phyloP scores from a whole-genome alignment of 2,113 vertebrate species.

The Dinomys branickii region DNA sequence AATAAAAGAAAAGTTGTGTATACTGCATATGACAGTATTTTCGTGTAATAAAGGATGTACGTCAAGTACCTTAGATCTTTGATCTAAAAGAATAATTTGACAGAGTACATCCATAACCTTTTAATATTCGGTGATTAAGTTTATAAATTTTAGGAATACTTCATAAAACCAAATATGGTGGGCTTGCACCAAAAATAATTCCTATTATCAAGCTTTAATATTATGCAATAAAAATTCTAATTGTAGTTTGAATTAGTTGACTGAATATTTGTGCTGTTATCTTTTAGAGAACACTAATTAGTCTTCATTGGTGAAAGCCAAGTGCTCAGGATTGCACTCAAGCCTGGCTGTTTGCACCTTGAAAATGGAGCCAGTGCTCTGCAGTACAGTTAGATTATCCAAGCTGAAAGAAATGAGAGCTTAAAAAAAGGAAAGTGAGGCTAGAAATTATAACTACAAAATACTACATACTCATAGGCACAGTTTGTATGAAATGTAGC shows the following conservation, averaged over 20 bases:
- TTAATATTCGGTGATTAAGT: constrained; percentile 1
- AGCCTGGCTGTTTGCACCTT: not conserved
- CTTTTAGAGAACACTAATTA: not conserved
- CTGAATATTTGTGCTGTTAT: constrained; percentile 21
- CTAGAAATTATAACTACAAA: not conserved
- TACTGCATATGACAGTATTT: not conserved
- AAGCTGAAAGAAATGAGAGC: not conserved
- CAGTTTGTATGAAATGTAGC: not conserved
- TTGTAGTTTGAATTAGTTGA: constrained; percentile 36
- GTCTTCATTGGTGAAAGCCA: not conserved
- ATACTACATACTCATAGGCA: not conserved
- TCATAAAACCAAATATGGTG: not conserved
- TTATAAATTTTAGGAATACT: constrained; percentile 25
- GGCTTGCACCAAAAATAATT: not conserved
- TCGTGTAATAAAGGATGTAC: constrained; percentile 23
- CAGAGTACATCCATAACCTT: not conserved
- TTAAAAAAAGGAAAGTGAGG: not conserved
- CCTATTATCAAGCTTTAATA: not conserved
- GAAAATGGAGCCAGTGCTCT: not conserved
- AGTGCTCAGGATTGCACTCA: not conserved
- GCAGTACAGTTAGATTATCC: not conserved
- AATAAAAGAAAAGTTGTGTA: not conserved
- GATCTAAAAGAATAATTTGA: constrained; percentile 38
- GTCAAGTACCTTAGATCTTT: not conserved
- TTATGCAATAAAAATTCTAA: not conserved